These are phyloP conservation scores for Nothoprocta pentlandii DNA, from an alignment of 2,113 vertebrate species.

Conservation along the genomic window DNA sequence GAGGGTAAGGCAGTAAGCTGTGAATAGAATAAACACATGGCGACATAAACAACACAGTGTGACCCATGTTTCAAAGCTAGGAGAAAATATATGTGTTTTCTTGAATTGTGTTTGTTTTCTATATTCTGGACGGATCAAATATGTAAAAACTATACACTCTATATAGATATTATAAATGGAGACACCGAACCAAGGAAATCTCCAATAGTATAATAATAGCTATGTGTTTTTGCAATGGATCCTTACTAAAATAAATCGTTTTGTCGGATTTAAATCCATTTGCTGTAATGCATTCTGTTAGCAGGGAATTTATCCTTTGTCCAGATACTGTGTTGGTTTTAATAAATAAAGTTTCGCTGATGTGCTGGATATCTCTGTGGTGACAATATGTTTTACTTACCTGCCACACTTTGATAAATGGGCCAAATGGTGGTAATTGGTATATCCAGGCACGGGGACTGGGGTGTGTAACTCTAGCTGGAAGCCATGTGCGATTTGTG, in stretches of 20 bases:
- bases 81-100: background rate
- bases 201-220: background rate
- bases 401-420: background rate
- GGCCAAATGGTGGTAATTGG: background rate
- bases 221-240: background rate
- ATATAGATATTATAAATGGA: background rate
- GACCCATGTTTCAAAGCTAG: background rate
- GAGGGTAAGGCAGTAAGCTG: background rate
- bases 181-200: background rate
- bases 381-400: background rate
- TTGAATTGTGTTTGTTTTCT: background rate
- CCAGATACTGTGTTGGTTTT: background rate
- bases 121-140: background rate
- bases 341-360: background rate
- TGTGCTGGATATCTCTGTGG: background rate
- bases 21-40: background rate
- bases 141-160: background rate
- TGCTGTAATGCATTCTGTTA: background rate
- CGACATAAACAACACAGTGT: background rate
- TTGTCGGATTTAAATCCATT: background rate
- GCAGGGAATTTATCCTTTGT: background rate
- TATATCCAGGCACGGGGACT: fast-evolving
- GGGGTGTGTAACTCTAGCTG: background rate
- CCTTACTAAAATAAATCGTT: background rate
- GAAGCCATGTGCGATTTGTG: background rate